A percentile compares a stretch with the other conserved stretches of the same genome.
phyloP scores from a whole-genome alignment of 2,113 vertebrate species.

The Ammodytes marinus region DNA sequence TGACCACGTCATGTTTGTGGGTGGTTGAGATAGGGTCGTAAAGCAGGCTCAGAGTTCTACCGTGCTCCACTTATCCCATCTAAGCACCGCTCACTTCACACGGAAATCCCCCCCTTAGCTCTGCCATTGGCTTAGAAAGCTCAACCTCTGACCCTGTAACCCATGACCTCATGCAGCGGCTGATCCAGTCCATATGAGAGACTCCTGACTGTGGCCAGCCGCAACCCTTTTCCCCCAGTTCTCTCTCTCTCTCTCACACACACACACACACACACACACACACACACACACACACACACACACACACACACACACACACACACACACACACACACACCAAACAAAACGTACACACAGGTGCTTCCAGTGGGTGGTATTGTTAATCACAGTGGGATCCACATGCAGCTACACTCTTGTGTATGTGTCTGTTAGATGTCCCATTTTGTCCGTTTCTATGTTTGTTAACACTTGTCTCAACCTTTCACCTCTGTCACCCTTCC shows the following conservation, averaged over 20 bases:
- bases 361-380: constrained; percentile 61
- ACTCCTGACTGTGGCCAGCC: constrained; percentile 75
- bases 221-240: constrained; percentile 52
- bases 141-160: constrained; percentile 66
- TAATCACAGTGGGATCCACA: constrained; percentile 34
- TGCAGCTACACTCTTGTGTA: constrained; percentile 9
- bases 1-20: constrained; percentile 11
- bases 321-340: constrained; percentile 14
- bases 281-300: constrained; percentile 21
- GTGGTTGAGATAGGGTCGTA: constrained; percentile 42
- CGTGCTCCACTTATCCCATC: constrained; percentile 63
- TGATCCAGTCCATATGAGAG: constrained; percentile 81
- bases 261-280: constrained; percentile 22
- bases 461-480: constrained; percentile 40
- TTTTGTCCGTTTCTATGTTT: constrained; percentile 41
- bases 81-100: constrained; percentile 67
- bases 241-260: constrained; percentile 27
- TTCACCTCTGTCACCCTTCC: neutral
- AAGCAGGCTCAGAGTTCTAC: constrained; percentile 48
- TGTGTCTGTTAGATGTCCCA: constrained; percentile 23
- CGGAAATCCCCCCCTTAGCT: constrained; percentile 55
- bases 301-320: neutral
- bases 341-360: constrained; percentile 41
- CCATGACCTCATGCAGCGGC: constrained; percentile 47
- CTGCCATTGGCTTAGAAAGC: constrained; percentile 68